These are phyloP conservation scores for Archivesica marissinica DNA, from an alignment of 1,140 invertebrate species.

Conservation along the genomic window DNA sequence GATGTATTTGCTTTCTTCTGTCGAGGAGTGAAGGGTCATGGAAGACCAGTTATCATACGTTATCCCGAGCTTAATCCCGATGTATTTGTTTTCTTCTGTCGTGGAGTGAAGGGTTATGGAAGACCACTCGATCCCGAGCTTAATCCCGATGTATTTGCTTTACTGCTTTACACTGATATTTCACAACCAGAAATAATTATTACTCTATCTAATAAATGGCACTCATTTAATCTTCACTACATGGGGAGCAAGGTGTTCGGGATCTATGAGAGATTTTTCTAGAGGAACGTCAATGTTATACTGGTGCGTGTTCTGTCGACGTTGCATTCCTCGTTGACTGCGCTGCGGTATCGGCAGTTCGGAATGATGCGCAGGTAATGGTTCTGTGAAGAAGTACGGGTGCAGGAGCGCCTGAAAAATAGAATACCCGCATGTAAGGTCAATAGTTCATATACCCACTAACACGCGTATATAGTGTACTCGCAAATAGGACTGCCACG, in stretches of 20 bases:
- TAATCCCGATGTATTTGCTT: not conserved
- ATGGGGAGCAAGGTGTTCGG: conserved; percentile 77
- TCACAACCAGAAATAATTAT: not conserved
- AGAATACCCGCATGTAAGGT: too few relatives aligned
- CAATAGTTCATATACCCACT: too few relatives aligned
- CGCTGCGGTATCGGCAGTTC: conserved; percentile 85
- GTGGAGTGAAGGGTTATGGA: not conserved
- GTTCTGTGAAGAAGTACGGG: conserved; percentile 86
- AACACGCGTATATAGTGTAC: too few relatives aligned
- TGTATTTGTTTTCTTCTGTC: not conserved
- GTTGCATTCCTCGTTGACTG: conserved; percentile 75
- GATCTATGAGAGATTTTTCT: conserved; percentile 80
- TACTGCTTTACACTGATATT: not conserved
- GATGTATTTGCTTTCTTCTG: too few relatives aligned
- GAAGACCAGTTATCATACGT: too few relatives aligned
- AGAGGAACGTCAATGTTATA: conserved; percentile 82
- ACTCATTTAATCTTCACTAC: conserved; percentile 73
- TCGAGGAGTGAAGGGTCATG: too few relatives aligned
- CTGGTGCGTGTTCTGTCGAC: conserved; percentile 80
- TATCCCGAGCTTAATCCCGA: not conserved
- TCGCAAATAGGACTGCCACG: too few relatives aligned
- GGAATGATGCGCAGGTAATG: conserved; percentile 85
- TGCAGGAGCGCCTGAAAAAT: conserved; percentile 85
- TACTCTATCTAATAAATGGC: not conserved
- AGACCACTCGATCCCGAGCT: not conserved